These are phyloP conservation scores for Acomys russatus DNA, from an alignment of 2,797 vertebrate genomes.

Conservation along the genomic window DNA sequence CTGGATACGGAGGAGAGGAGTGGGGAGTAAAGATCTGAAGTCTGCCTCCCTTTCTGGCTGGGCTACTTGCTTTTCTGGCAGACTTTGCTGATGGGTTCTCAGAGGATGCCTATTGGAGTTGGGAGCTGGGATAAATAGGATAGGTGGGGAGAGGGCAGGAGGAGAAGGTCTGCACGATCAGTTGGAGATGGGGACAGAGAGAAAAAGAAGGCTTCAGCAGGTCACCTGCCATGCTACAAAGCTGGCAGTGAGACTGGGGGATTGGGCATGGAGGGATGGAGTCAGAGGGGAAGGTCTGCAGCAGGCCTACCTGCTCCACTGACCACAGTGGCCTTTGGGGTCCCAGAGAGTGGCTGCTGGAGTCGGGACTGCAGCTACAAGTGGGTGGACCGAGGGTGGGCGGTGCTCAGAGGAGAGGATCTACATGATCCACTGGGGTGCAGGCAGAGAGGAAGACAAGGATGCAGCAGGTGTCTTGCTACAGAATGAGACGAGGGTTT, in stretches of 20 bases:
- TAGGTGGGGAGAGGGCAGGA: no score
- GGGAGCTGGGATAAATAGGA: not conserved
- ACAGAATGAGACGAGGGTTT: not conserved
- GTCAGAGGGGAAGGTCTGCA: no score
- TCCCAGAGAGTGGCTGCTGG: not conserved
- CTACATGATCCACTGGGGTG: not conserved
- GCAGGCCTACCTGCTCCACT: fast-evolving
- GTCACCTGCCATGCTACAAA: not conserved
- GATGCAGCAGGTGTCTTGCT: not conserved
- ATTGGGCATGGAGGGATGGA: no score
- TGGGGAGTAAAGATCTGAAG: not conserved
- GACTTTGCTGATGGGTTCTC: no score
- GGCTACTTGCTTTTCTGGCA: no score
- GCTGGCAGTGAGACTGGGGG: not conserved
- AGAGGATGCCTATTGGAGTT: not conserved
- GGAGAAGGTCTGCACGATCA: not conserved
- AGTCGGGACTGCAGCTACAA: not conserved
- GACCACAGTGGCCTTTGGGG: no score
- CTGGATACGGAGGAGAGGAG: no score
- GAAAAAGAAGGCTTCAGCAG: not conserved
- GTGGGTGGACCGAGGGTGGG: no score
- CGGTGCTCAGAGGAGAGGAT: not conserved
- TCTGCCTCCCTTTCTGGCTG: not conserved
- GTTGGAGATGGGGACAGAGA: not conserved
- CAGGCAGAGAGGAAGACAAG: not conserved